Conservation (phyloP, 1,140 invertebrate genomes). For the Cataglyphis hispanica region DNA sequence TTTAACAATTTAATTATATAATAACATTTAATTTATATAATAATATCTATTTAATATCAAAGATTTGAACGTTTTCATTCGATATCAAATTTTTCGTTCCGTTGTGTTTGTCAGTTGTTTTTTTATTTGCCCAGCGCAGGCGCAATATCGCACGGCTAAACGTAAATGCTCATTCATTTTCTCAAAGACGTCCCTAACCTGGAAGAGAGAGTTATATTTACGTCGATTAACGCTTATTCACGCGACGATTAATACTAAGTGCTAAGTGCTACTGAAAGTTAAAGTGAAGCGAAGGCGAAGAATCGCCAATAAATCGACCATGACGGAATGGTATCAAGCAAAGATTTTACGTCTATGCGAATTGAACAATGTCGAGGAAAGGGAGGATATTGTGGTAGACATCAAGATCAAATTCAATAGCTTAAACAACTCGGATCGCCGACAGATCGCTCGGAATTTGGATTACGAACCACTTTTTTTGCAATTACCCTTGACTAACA, state of each 20-base stretch:
- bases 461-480: conserved; percentile 77
- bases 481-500: conserved; percentile 83
- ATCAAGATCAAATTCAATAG: conserved; percentile 80
- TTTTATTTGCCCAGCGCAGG: too few relatives aligned
- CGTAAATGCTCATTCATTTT: not conserved
- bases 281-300: not conserved
- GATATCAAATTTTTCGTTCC: too few relatives aligned
- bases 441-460: conserved; percentile 75
- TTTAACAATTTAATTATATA: too few relatives aligned
- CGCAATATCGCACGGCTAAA: too few relatives aligned
- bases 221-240: not conserved
- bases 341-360: conserved; percentile 74
- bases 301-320: conserved; percentile 42
- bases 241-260: too few relatives aligned
- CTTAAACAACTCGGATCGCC: conserved; percentile 68
- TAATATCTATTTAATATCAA: too few relatives aligned
- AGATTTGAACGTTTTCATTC: too few relatives aligned
- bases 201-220: not conserved
- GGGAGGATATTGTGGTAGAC: conserved; percentile 76
- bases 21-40: too few relatives aligned
- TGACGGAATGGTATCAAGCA: conserved; percentile 79
- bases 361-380: conserved; percentile 71
- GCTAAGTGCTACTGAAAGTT: not conserved
- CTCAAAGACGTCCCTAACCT: not conserved
- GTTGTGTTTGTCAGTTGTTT: too few relatives aligned